A percentile compares a stretch with the other conserved stretches of the same genome.
Conservation (phyloP, 2,797 vertebrate species). For the Aeoliscus strigatus region DNA sequence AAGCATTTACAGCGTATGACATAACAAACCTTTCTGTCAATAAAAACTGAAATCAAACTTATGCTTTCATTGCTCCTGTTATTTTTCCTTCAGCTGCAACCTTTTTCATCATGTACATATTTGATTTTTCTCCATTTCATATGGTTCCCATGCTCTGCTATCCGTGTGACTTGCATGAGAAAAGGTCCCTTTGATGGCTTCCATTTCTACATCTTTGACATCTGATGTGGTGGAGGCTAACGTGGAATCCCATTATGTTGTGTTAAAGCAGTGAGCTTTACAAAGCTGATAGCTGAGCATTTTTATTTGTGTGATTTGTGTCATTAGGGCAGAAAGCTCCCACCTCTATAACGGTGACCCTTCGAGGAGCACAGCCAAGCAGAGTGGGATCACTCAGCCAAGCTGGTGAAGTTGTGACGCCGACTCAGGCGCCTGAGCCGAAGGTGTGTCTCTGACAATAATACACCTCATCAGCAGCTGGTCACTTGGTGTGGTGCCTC, state of each 20-base stretch:
- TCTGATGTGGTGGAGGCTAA: constrained; percentile 1
- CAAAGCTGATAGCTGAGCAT: constrained; percentile 27
- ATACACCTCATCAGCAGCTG: neutral
- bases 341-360: constrained; percentile 88
- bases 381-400: constrained; percentile 77
- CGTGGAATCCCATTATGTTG: neutral
- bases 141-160: neutral
- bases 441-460: constrained; percentile 61
- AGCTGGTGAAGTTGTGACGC: constrained; percentile 57
- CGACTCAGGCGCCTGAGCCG: constrained; percentile 63
- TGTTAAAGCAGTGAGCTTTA: neutral
- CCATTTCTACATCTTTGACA: constrained; percentile 3
- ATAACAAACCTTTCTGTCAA: constrained; percentile 50
- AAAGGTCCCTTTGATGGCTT: neutral
- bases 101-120: neutral
- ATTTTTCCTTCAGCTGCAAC: constrained; percentile 18
- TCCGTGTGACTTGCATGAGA: constrained; percentile 10
- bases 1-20: constrained; percentile 30
- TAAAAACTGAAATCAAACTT: constrained; percentile 68
- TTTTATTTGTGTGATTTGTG: constrained; percentile 61
- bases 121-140: neutral
- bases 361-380: constrained; percentile 84
- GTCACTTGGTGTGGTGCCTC: neutral
- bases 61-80: constrained; percentile 47
- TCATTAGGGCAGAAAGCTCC: constrained; percentile 86